phyloP scores from a whole-genome alignment of 2,113 vertebrate species.

The Sinocyclocheilus anophthalmus region DNA sequence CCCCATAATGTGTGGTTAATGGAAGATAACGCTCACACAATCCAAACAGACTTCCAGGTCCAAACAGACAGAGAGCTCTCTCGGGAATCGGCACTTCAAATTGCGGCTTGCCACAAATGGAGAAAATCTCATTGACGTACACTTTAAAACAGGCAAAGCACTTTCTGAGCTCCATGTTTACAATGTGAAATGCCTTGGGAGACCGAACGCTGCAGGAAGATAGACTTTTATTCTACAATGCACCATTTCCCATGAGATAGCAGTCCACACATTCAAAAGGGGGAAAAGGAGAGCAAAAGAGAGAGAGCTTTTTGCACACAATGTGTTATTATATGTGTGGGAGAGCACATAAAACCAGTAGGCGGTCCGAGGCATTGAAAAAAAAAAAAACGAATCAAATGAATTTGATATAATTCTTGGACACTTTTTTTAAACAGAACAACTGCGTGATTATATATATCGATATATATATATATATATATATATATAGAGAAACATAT shows the following conservation, averaged over 20 bases:
- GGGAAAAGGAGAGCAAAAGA: slow-evolving; percentile 35
- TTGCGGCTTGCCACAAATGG: slow-evolving; percentile 28
- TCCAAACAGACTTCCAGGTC: slow-evolving; percentile 11
- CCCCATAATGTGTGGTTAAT: background rate
- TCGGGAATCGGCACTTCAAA: slow-evolving; percentile 22
- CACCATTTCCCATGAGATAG: slow-evolving; percentile 57
- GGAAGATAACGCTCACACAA: background rate
- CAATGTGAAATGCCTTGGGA: slow-evolving; percentile 40
- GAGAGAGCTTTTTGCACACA: slow-evolving; percentile 52
- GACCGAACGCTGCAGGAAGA: slow-evolving; percentile 36
- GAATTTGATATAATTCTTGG: slow-evolving; percentile 26
- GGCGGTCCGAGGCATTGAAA: background rate
- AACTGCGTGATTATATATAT: no score
- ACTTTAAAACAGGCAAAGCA: slow-evolving; percentile 56
- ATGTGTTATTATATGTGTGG: slow-evolving; percentile 60
- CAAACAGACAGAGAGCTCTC: slow-evolving; percentile 22
- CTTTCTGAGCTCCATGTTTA: slow-evolving; percentile 58
- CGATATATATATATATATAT: background rate
- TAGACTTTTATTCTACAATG: slow-evolving; percentile 56
- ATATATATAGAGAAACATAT: background rate
- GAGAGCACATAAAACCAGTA: slow-evolving; percentile 29
- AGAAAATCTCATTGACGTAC: slow-evolving; percentile 49
- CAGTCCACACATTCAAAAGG: slow-evolving; percentile 36
- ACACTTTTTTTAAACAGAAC: background rate
- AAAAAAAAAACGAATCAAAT: slow-evolving; percentile 20